Evolutionary conservation across 1,140 invertebrate species (phyloP), one percentile per base, ranked within the genome.

Genomic region (Muscidifurax raptorellus): DNA sequence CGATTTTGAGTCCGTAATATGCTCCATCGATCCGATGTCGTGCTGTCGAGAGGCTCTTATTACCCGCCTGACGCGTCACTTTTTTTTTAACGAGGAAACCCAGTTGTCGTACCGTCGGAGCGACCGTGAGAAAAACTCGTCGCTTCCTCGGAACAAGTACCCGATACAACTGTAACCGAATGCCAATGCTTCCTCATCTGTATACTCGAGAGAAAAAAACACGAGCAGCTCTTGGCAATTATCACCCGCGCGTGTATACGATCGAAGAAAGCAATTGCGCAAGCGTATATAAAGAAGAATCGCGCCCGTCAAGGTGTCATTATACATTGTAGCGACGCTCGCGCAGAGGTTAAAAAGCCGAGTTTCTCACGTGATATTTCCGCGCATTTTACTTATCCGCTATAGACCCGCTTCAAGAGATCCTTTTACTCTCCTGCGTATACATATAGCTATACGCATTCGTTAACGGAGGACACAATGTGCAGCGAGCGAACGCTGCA

Each of bases 381-480:
- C 59, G 15, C 32, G 81, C 25, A 36, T 47, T 67, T 83, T 83
- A 82, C 74, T 76, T 69, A 44, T 83, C 77, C 74, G 25, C 36
- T 71, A 25, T 32, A 13, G n/a, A n/a, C 7, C n/a, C 22, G 30
- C 25, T 59, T 82, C n/a, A 0, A 22, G 36, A 30, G 32, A 76
- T 83, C 52, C 59, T 83, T 28, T 82, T 83, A 83, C 74, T 22
- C 44, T 47, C 36, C 15, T 6, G 52, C 13, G 3, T 1, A 15
- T 32, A 59, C 4, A 66, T 32, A 6, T 10, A 2, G 0, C 6
- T 25, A 13, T 13, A 10, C 18, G 10, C 9, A 28, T 25, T 15
- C 25, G 67, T 71, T 81, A 71, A 47, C 15, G n/a, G n/a, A 22
- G 15, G 10, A 36, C 64, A 9, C 5, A 22, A 7, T 13, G 12